Evolutionary conservation across 1,140 invertebrate species (phyloP), one percentile per base, ranked within the genome.

Genomic region (Rhyzopertha dominica): DNA sequence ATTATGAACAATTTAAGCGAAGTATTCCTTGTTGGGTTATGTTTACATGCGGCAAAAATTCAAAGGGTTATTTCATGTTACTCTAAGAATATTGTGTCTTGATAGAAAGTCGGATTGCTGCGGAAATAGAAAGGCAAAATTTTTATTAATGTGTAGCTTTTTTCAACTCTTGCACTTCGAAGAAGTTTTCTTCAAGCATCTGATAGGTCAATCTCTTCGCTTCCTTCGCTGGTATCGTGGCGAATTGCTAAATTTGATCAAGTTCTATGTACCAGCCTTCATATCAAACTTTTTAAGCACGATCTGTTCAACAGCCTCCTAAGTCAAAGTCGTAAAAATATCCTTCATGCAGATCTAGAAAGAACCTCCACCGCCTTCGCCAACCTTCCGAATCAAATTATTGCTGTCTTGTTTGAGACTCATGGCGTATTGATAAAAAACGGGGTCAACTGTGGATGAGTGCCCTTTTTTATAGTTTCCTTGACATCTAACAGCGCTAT

Each of bases 181-280:
- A 70, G 61, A 90, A 91, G 62, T 88, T 84, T 59, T 91, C 84
- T 65, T 88, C 80, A 22, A 90, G 69, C 41, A 95, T 67, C 51
- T 75, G 80, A 64, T 91, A 92, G 1, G 87, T 84, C 3, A 90
- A 59, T 32, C 84, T 77, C 64, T 93, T 94, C 1, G 85, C 84
- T 68, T 94, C 89, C 65, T 92, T 94, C n/a, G 84, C 80, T 1
- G 86, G 84, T 50, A 94, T 81, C 89, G 94, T 92, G 0, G 85
- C 87, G 48, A 86, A 69, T 54, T 87, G 83, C 61, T 92, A 88
- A 47, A 95, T 84, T 63, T 89, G 83, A 51, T 93, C 88, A 53
- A 90, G 85, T 63, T 93, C 89, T 40, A 93, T 80, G 58, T 81
- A 87, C 56, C 78, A 30, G 86, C 84, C 69, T 93, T 90, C 1